Evolutionary conservation across 2,888 invertebrate species (phyloP).

Genomic region (Eristalinus sepulchralis): DNA sequence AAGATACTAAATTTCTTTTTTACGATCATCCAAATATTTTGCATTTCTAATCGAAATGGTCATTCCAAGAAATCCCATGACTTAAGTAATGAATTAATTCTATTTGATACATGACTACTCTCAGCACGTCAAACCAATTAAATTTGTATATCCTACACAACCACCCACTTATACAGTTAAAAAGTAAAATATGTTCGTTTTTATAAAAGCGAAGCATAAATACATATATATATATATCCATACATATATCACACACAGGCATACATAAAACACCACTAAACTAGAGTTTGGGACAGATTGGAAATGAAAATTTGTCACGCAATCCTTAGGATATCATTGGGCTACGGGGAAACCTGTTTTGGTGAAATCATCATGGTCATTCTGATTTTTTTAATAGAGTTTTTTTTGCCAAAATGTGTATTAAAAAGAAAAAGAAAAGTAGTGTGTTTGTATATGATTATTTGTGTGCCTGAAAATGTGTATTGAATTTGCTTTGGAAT

Average conservation of each 20-base stretch:
- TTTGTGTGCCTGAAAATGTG: not conserved
- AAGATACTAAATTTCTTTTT: not conserved
- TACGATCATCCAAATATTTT: not conserved
- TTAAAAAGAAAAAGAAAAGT: not conserved
- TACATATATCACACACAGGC: not conserved
- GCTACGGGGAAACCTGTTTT: slow-evolving; percentile 4
- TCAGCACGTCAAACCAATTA: slow-evolving; percentile 23
- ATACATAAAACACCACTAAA: not conserved
- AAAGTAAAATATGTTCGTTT: not conserved
- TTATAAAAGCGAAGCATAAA: not conserved
- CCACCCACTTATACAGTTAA: not conserved
- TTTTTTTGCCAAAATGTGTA: not conserved
- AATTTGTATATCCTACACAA: not conserved
- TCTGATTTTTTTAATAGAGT: not conserved
- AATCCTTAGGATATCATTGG: slow-evolving; percentile 23
- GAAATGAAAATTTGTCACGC: slow-evolving; percentile 46
- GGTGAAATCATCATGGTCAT: slow-evolving; percentile 40
- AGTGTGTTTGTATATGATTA: not conserved
- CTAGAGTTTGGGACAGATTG: slow-evolving; percentile 23
- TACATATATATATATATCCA: not conserved
- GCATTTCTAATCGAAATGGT: slow-evolving; percentile 8
- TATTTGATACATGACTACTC: not conserved
- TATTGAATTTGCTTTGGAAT: not conserved
- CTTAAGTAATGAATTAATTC: slow-evolving; percentile 10
- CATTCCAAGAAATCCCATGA: not conserved